These are phyloP conservation scores for Helarctos malayanus DNA, from an alignment of 2,797 vertebrate species.

Conservation along the genomic window DNA sequence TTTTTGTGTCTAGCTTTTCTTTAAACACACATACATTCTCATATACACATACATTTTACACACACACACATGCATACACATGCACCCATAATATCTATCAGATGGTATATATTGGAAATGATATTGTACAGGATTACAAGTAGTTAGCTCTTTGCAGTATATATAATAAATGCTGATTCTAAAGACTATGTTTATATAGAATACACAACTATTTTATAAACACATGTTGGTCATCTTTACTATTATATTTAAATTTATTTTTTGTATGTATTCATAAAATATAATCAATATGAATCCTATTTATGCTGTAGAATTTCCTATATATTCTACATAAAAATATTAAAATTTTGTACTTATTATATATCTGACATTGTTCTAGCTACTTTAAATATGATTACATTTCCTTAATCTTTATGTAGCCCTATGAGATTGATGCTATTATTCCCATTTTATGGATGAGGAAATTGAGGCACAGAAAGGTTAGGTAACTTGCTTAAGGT, in stretches of 20 bases:
- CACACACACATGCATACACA: neutral
- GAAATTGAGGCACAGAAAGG: neutral
- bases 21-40: neutral
- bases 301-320: neutral
- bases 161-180: neutral
- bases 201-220: neutral
- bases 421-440: neutral
- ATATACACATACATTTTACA: neutral
- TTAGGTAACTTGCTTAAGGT: neutral
- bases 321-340: neutral
- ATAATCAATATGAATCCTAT: neutral
- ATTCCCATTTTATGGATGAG: neutral
- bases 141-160: neutral
- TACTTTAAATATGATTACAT: neutral
- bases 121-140: neutral
- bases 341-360: neutral
- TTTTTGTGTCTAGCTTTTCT: neutral
- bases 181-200: neutral
- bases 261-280: neutral
- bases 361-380: neutral
- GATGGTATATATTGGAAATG: neutral
- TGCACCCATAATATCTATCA: neutral
- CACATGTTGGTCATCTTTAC: neutral
- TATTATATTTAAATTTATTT: conserved; percentile 36
- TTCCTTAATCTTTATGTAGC: neutral